A percentile compares a stretch with the other conserved stretches of the same genome.
phyloP scores from a whole-genome alignment of 2,888 invertebrate species.

The Eledona agricola region DNA sequence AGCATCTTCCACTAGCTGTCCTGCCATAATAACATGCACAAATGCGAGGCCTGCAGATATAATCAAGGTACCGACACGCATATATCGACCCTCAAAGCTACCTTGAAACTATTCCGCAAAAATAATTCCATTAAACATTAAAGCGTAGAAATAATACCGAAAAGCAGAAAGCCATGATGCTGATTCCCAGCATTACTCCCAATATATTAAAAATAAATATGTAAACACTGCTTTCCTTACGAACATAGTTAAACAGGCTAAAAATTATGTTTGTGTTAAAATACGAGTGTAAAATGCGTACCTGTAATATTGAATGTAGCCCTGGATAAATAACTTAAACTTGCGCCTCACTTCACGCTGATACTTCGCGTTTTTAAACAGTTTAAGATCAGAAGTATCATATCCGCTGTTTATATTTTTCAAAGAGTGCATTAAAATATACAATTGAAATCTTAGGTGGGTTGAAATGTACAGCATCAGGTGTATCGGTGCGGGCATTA shows the following conservation, averaged over 20 bases:
- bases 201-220: neutral
- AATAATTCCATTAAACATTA: too few species aligned
- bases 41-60: neutral
- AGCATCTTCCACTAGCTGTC: slow-evolving; percentile 1
- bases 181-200: neutral
- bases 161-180: neutral
- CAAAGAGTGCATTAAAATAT: neutral
- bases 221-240: neutral
- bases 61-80: neutral
- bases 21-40: neutral
- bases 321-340: neutral
- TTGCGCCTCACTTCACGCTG: neutral
- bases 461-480: neutral
- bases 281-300: neutral
- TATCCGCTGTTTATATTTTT: neutral
- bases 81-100: neutral
- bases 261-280: neutral
- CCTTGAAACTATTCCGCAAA: neutral
- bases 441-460: neutral
- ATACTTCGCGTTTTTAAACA: neutral
- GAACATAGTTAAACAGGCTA: neutral
- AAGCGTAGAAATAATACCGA: too few species aligned
- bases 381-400: neutral
- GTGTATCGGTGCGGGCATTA: neutral
- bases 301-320: neutral